phyloP scores from a whole-genome alignment of 2,888 invertebrate species.

The Meloe dianella region DNA sequence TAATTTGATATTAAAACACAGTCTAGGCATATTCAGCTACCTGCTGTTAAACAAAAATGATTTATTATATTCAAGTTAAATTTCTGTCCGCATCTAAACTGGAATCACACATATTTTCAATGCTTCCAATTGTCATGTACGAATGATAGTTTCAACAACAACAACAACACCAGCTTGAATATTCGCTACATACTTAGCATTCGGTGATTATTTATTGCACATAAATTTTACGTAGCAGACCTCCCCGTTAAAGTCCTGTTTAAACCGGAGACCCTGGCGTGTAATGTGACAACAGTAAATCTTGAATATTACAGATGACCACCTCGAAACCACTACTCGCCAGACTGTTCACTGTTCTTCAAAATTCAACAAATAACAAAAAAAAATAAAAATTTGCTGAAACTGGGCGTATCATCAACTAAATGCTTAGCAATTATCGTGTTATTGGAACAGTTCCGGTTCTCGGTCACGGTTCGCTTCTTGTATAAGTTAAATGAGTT shows the following conservation, averaged over 20 bases:
- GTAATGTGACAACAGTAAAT: conserved; percentile 51
- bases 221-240: conserved; percentile 41
- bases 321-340: conserved; percentile 33
- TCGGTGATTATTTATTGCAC: conserved; percentile 46
- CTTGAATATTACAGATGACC: conserved; percentile 47
- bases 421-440: conserved; percentile 11
- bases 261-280: conserved; percentile 40
- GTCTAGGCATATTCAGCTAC: neutral
- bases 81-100: neutral
- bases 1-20: neutral
- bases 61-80: neutral
- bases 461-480: conserved; percentile 27
- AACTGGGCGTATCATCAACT: neutral
- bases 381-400: neutral
- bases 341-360: neutral
- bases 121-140: conserved; percentile 2
- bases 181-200: conserved; percentile 44
- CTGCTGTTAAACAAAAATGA: conserved; percentile 9
- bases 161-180: conserved; percentile 8
- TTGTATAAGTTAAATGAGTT: conserved; percentile 28
- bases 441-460: conserved; percentile 16
- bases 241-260: conserved; percentile 35
- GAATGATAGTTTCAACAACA: conserved; percentile 27
- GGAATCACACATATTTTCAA: conserved; percentile 4
- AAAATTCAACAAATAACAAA: too few relatives aligned